Evolutionary conservation across 2,888 invertebrate genomes (phyloP).

Genomic region (Ectemnius lituratus): DNA sequence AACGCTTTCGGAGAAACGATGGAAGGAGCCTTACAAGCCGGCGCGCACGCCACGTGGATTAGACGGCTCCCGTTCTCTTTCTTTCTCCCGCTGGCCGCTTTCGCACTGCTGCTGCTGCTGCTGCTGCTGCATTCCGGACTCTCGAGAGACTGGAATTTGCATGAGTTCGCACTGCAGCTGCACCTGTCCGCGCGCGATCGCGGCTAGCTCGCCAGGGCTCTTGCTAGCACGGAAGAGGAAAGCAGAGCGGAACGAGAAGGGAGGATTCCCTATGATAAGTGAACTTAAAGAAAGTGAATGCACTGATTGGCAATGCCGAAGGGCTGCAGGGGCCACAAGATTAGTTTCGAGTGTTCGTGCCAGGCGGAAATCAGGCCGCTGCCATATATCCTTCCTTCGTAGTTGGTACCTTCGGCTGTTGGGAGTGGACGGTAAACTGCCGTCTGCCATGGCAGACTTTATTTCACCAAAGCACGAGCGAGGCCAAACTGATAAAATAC

Average conservation of each 20-base stretch:
- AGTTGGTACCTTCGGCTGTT: not conserved
- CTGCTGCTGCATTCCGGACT: slow-evolving; percentile 1
- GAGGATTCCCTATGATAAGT: slow-evolving; percentile 27
- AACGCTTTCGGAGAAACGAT: slow-evolving; percentile 16
- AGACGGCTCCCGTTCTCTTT: no score
- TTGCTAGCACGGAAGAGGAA: slow-evolving; percentile 18
- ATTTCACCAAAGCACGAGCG: no score
- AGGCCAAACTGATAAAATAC: no score
- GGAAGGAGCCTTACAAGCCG: no score
- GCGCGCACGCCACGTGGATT: no score
- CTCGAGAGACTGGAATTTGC: slow-evolving; percentile 33
- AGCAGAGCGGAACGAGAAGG: not conserved
- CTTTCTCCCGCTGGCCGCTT: slow-evolving; percentile 4
- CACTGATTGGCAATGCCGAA: no score
- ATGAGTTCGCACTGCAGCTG: slow-evolving; percentile 48
- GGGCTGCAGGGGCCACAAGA: not conserved
- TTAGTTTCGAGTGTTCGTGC: slow-evolving; percentile 41
- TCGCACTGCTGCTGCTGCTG: slow-evolving; percentile 1
- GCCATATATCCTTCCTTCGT: slow-evolving; percentile 38
- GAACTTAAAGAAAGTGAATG: no score
- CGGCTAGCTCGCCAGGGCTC: not conserved
- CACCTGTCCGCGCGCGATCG: slow-evolving; percentile 16
- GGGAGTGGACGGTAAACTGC: not conserved
- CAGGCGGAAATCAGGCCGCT: slow-evolving; percentile 44
- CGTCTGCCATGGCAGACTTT: not conserved